Evolutionary conservation across 1,140 invertebrate species (phyloP).

Genomic region (Cydia fagiglandana): DNA sequence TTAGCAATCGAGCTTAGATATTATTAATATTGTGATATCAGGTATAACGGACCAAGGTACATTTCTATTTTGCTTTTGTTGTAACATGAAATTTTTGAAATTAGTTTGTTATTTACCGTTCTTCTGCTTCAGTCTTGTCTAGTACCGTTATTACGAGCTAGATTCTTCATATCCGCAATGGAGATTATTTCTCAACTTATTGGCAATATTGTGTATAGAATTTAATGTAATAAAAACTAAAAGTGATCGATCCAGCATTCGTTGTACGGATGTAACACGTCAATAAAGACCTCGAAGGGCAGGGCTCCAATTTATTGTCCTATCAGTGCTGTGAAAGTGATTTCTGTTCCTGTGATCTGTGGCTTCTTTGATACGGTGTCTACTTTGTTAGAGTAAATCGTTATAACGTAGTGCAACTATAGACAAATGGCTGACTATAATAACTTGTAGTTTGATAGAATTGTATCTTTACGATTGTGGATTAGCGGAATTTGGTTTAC

Average conservation of each 20-base stretch:
- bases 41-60: constrained; percentile 75
- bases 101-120: constrained; percentile 76
- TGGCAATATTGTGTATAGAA: constrained; percentile 41
- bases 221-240: constrained; percentile 43
- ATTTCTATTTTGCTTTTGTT: constrained; percentile 69
- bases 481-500: constrained; percentile 38
- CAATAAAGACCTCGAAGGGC: constrained; percentile 72
- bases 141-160: constrained; percentile 64
- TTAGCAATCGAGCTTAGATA: constrained; percentile 67
- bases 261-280: constrained; percentile 76
- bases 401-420: background rate
- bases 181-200: constrained; percentile 40
- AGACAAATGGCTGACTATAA: background rate
- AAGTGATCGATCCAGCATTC: constrained; percentile 70
- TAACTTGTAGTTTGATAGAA: constrained; percentile 42
- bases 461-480: constrained; percentile 36
- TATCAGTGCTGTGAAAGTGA: constrained; percentile 69
- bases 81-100: constrained; percentile 57
- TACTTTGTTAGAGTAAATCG: background rate
- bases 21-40: constrained; percentile 61
- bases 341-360: constrained; percentile 40
- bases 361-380: constrained; percentile 7
- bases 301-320: constrained; percentile 66
- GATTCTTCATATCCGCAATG: constrained; percentile 34
- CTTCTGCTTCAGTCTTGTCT: constrained; percentile 56